These are phyloP conservation scores for Dicaeum eximium DNA, from an alignment of 2,113 vertebrate species.

Conservation along the genomic window DNA sequence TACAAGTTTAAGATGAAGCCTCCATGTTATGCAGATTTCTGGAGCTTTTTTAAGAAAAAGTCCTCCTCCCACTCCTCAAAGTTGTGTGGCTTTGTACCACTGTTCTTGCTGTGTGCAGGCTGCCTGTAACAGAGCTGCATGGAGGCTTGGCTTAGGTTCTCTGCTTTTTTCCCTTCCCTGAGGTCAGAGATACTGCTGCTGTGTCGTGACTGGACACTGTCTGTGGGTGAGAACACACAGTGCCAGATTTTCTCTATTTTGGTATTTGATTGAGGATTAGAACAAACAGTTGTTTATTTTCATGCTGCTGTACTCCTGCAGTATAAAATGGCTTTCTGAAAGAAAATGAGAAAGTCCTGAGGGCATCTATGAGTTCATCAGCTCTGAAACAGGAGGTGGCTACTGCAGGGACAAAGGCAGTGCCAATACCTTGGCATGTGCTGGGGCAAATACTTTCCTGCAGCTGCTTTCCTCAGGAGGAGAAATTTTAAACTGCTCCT, in stretches of 20 bases:
- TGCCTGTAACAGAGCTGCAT: neutral
- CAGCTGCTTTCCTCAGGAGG: neutral
- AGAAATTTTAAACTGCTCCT: neutral
- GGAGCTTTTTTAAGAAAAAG: neutral
- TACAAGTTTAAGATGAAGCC: neutral
- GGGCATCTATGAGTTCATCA: neutral
- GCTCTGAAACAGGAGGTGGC: neutral
- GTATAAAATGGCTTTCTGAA: neutral
- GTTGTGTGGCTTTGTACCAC: neutral
- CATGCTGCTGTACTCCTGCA: neutral
- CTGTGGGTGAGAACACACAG: neutral
- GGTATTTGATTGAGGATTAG: neutral
- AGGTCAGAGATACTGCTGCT: neutral
- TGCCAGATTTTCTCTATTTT: neutral
- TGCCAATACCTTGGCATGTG: neutral
- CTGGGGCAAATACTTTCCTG: neutral
- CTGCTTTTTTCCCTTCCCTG: neutral
- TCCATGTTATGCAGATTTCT: neutral
- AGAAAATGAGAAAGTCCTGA: neutral
- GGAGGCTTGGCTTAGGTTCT: neutral
- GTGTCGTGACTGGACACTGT: neutral
- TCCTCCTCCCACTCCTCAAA: neutral
- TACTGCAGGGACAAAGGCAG: neutral
- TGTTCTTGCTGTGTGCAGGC: neutral
- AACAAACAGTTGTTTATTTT: neutral